Conservation (phyloP, 2,797 vertebrate species). For the Myioborus melanocephalus region DNA sequence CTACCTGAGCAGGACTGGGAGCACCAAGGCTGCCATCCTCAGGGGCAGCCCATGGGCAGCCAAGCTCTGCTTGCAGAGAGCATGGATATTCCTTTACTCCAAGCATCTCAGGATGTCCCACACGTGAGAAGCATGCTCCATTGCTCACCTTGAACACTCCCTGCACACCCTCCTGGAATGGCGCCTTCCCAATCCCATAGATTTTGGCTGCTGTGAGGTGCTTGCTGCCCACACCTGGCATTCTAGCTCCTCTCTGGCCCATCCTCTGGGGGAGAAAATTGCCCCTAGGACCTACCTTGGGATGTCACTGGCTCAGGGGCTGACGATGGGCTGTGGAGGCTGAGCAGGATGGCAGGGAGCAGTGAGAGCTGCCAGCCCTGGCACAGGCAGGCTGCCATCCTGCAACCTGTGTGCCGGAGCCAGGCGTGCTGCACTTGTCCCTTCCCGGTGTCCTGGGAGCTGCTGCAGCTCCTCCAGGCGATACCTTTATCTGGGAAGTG, state of each 20-base stretch:
- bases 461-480: background rate
- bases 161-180: background rate
- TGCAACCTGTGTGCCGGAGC: background rate
- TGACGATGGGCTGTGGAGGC: conserved; percentile 16
- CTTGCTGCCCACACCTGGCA: fast-evolving
- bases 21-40: background rate
- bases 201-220: background rate
- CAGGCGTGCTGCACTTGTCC: fast-evolving
- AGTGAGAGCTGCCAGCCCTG: background rate
- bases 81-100: background rate
- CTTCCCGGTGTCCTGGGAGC: background rate
- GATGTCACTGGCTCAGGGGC: conserved; percentile 62
- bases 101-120: background rate
- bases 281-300: conserved; percentile 75
- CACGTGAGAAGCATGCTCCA: background rate
- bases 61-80: background rate
- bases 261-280: background rate
- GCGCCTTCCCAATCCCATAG: background rate
- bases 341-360: conserved; percentile 46
- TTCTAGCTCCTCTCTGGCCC: background rate
- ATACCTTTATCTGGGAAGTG: conserved; percentile 66
- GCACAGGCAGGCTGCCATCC: conserved; percentile 22
- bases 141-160: fast-evolving
- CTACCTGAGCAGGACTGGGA: background rate
- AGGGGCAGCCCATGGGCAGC: fast-evolving